Conservation (phyloP, 2,797 vertebrate genomes). For the Artibeus jamaicensis region DNA sequence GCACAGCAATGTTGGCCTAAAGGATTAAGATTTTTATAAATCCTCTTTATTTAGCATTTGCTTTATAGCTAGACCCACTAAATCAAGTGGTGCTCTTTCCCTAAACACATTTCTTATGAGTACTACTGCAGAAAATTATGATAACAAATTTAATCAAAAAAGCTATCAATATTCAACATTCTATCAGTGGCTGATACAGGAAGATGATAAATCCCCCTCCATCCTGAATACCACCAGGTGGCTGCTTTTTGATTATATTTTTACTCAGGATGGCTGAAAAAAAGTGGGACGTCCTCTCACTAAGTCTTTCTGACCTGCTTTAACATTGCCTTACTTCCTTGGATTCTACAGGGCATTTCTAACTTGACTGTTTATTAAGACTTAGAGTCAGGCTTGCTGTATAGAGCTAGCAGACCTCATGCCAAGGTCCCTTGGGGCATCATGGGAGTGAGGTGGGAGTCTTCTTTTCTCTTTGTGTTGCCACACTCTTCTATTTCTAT, state of each 20-base stretch:
- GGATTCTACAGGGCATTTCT: neutral
- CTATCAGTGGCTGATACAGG: neutral
- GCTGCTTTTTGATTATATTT: neutral
- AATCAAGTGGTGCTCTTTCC: constrained; percentile 43
- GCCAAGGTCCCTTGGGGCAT: neutral
- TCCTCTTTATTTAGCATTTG: constrained; percentile 31
- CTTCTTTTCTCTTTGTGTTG: neutral
- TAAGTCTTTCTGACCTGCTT: neutral
- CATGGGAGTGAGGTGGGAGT: fast-evolving
- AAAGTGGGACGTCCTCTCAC: neutral
- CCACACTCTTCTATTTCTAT: neutral
- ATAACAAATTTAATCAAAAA: constrained; percentile 57
- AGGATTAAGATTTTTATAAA: constrained; percentile 44
- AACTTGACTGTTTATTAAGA: neutral
- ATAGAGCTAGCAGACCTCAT: neutral
- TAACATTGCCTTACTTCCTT: neutral
- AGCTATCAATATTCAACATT: constrained; percentile 37
- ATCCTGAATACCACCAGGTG: neutral
- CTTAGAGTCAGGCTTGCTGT: neutral
- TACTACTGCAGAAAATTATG: neutral
- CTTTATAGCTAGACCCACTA: neutral
- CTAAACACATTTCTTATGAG: constrained; percentile 33
- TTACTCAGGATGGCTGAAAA: neutral
- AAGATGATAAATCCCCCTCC: neutral
- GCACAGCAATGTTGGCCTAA: neutral